phyloP scores from a whole-genome alignment of 2,113 vertebrate species.

The Paralichthys olivaceus region DNA sequence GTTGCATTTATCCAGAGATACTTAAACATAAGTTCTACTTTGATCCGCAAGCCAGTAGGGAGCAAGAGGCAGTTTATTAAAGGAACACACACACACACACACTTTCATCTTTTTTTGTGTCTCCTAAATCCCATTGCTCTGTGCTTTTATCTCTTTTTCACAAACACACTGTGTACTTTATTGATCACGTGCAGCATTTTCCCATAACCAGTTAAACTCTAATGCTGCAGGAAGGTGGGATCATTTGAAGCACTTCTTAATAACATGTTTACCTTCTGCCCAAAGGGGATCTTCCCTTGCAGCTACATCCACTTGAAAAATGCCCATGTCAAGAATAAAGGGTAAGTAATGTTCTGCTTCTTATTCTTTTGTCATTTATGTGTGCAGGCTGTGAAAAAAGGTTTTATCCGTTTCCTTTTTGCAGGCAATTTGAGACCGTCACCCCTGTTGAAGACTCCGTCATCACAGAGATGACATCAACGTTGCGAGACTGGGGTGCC shows the following conservation, averaged over 20 bases:
- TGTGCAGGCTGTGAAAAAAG: conserved; percentile 5
- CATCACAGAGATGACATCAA: conserved; percentile 99
- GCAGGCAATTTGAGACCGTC: conserved; percentile 97
- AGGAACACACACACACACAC: neutral
- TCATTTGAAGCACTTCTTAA: conserved; percentile 4
- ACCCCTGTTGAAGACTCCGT: conserved; percentile 96
- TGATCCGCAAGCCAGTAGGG: conserved; percentile 35
- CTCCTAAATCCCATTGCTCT: conserved; percentile 21
- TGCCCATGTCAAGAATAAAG: conserved; percentile 97
- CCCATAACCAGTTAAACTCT: conserved; percentile 5
- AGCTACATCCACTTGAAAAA: conserved; percentile 96
- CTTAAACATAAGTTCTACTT: conserved; percentile 42
- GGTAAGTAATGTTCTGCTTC: conserved; percentile 81
- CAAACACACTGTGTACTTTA: conserved; percentile 23
- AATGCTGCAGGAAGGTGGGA: neutral
- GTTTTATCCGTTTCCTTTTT: neutral
- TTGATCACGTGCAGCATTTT: conserved; percentile 25
- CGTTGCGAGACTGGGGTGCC: conserved; percentile 95
- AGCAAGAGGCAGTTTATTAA: conserved; percentile 41
- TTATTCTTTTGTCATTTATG: neutral
- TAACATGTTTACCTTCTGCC: conserved; percentile 30
- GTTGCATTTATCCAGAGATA: conserved; percentile 39
- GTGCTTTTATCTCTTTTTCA: conserved; percentile 37
- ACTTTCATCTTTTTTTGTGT: conserved; percentile 39
- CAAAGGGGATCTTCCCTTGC: conserved; percentile 95